Base-by-base conservation (phyloP, 2,888 invertebrate genomes). In the Phortica okadai region DNA sequence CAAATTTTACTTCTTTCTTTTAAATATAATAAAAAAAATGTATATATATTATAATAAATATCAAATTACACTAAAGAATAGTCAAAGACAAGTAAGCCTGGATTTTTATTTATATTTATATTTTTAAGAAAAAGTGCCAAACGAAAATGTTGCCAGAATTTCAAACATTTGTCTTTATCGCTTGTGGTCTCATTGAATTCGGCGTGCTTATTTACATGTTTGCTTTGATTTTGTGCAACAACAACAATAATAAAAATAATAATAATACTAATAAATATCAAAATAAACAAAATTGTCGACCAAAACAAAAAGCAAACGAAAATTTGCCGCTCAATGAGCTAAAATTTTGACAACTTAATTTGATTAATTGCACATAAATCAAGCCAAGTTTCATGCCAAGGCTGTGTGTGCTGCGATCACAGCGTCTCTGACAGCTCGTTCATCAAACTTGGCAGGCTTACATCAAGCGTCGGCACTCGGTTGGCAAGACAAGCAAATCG, bases 311-410 rank as follows among this genome's bases (percentile, higher is more conserved):
- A 5, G 33, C 2, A 33, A 33, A 33, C 33, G 33, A 33, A 50
- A 50, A 11, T 50, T 2, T 14, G 50, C 50, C 33, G 33, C 33
- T 33, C 33, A 33, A 33, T 33, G 33, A 33, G 33, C 33, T 33
- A 73, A 74, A 78, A 78, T 78, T 78, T 76, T 78, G 76, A 76
- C 78, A 78, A 76, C 74, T 76, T 77, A 74, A 76, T 76, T 76
- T 78, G 77, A 74, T 78, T 78, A 77, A 80, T 80, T 78, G 78
- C 74, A 73, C 74, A 80, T 78, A 78, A 77, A 80, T 80, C 78
- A 80, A 76, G 72, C 14, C 33, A 33, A 14, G 50, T 50, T 10
- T 11, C 8, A 50, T 50, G 50, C 8, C 8, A 14, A 50, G 14
- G 50, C 8, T 8, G 50, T 11, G 50, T 50, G 50, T 1, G 33